These are phyloP conservation scores for Anas georgica DNA, from an alignment of 2,797 vertebrate species.

Conservation along the genomic window DNA sequence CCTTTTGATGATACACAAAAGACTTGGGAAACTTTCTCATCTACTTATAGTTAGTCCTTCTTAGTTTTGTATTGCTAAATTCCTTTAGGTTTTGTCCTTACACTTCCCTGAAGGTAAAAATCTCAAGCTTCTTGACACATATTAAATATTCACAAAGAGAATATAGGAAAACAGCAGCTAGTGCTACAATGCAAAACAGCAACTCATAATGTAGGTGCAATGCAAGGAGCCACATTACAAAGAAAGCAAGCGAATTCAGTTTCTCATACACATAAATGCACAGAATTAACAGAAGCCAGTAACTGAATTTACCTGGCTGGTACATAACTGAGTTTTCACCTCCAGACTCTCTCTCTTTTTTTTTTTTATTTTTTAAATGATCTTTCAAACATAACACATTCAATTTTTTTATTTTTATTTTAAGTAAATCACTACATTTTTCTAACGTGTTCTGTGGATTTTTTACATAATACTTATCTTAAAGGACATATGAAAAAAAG, in stretches of 20 bases:
- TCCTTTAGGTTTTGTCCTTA: not conserved
- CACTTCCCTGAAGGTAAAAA: not conserved
- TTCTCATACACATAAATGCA: not conserved
- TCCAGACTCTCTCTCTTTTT: not conserved
- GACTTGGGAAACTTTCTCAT: not conserved
- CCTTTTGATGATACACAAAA: not conserved
- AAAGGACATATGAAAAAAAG: not conserved
- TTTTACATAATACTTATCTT: not conserved
- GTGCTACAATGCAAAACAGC: not conserved
- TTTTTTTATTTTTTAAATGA: not conserved
- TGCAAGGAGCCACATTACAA: not conserved
- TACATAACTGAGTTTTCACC: not conserved
- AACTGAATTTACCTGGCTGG: not conserved
- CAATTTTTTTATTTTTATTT: not conserved
- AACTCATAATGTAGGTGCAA: not conserved
- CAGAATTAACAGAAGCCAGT: not conserved
- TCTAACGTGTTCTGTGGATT: not conserved
- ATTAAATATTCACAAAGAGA: conserved; percentile 12
- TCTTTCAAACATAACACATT: not conserved
- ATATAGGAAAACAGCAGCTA: not conserved
- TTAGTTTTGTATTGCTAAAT: not conserved
- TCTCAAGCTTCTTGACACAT: not conserved
- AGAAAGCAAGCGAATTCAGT: not conserved
- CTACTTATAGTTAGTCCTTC: not conserved
- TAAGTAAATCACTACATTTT: not conserved